Conservation (phyloP, 2,113 vertebrate genomes). For the Gopherus flavomarginatus region DNA sequence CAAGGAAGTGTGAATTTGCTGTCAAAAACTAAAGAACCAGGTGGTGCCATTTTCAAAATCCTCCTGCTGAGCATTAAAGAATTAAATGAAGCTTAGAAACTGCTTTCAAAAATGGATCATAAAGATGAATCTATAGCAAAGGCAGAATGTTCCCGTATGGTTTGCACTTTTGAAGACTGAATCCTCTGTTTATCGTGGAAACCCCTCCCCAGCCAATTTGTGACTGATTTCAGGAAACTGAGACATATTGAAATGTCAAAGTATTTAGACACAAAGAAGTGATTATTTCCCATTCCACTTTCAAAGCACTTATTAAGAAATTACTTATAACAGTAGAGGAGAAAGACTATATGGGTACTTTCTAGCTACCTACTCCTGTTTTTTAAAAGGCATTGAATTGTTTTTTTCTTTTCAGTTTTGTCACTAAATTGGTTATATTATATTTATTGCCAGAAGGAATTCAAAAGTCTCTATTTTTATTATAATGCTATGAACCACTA, state of each 20-base stretch:
- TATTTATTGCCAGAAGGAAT: slow-evolving; percentile 68
- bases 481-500: slow-evolving; percentile 45
- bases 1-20: not conserved
- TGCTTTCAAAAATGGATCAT: not conserved
- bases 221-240: not conserved
- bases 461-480: slow-evolving; percentile 65
- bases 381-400: slow-evolving; percentile 45
- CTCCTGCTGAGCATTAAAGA: not conserved
- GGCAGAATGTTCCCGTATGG: not conserved
- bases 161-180: slow-evolving; percentile 34
- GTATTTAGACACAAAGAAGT: not conserved
- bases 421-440: slow-evolving; percentile 46
- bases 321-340: slow-evolving; percentile 10
- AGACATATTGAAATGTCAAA: rapidly evolving
- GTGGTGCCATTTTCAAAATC: not conserved
- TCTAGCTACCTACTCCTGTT: slow-evolving; percentile 34
- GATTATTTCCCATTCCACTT: not conserved
- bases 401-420: slow-evolving; percentile 56
- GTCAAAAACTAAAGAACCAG: not conserved
- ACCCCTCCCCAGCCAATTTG: not conserved
- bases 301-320: slow-evolving; percentile 30
- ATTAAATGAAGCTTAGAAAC: not conserved
- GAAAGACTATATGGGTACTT: slow-evolving; percentile 32
- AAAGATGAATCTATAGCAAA: not conserved
- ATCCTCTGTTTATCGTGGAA: not conserved